Base-by-base conservation (phyloP, 2,888 invertebrate species). In the Pterobdella sp. region DNA sequence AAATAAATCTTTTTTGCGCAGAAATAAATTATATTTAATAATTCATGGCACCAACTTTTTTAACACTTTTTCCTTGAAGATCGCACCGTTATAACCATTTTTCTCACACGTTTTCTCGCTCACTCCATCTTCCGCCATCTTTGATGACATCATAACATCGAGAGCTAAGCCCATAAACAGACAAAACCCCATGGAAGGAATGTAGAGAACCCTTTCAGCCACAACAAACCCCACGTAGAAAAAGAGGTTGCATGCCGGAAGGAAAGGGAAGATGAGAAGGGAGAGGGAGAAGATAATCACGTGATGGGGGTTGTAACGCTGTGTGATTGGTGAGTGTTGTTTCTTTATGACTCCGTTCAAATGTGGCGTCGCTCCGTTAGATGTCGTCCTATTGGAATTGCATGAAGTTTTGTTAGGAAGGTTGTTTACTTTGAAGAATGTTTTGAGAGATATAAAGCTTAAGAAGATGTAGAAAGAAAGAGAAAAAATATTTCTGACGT, bases 221-320 rank as follows among this genome's bases (percentile, higher is more conserved):
- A 96, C 91, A 78, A 97, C 96, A 85, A 97, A 97, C 69, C 97
- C 97, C 75, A 97, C 96, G 85, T 96, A 95, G 87, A 95, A 94
- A 85, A 96, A 90, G 79, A 95, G 86, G 87, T 97, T 97, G 80
- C 93, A 91, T 76, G 96, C 95, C 77, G 95, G 96, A 81, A 96
- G 87, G 86, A 95, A 96, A 76, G 96, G 94, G 79, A 96, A 87
- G 78, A 91, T 88, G 82, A 94, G 88, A 81, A 96, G 89, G 83
- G 91, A 85, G 78, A 90, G 82, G 0, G 81, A 79, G 52, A 83
- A 73, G 67, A 81, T 78, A 32, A 80, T 74, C 72, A 74, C 63
- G 31, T 75, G 72, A 22, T 26, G 29, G n/a, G 26, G 26, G 49
- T 29, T 34, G 60, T 18, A 1, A 65, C 22, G 32, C 0, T 35